phyloP scores from a whole-genome alignment of 2,888 invertebrate species.

The Lacanobia wlatinum region DNA sequence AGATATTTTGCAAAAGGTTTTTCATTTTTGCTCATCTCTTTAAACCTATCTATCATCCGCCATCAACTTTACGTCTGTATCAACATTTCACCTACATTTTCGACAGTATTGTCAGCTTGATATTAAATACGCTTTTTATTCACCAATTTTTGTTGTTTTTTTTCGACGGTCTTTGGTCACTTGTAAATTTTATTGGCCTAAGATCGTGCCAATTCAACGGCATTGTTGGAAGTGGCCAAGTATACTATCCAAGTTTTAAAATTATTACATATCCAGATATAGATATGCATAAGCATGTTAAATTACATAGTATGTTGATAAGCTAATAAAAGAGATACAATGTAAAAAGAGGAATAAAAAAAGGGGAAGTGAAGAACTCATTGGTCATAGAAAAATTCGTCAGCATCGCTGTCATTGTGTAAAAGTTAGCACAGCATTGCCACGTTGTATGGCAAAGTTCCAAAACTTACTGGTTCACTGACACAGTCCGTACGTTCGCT shows the following conservation, averaged over 20 bases:
- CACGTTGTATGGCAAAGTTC: not conserved
- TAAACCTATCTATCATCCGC: not conserved
- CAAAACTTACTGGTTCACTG: constrained; percentile 1
- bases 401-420: not conserved
- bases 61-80: not conserved
- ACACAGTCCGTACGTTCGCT: constrained; percentile 23
- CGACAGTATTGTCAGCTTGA: too few relatives aligned
- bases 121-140: not conserved
- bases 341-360: too few relatives aligned
- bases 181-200: too few relatives aligned
- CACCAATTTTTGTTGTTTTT: too few relatives aligned
- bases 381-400: not conserved
- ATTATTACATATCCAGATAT: too few relatives aligned
- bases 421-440: not conserved
- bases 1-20: too few relatives aligned
- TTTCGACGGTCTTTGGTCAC: not conserved
- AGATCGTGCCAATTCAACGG: too few relatives aligned
- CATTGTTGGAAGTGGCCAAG: too few relatives aligned
- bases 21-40: not conserved
- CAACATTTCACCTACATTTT: not conserved
- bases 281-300: too few relatives aligned
- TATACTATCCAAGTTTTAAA: too few relatives aligned
- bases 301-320: too few relatives aligned
- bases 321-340: too few relatives aligned
- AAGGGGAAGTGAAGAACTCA: not conserved